These are phyloP conservation scores for Diabrotica virgifera DNA, from an alignment of 1,140 invertebrate species.

Conservation along the genomic window DNA sequence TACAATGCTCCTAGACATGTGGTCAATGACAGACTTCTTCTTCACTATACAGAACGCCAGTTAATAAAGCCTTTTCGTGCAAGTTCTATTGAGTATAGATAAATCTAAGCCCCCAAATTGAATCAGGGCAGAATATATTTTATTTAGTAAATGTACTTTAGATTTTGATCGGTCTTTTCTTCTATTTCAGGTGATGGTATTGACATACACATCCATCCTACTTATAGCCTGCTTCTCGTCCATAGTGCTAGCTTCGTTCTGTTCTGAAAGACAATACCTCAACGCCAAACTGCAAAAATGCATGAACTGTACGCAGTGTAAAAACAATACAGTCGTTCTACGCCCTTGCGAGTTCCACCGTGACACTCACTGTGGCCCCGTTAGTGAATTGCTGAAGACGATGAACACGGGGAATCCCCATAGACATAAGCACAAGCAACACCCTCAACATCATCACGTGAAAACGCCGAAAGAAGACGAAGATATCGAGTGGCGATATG, in stretches of 20 bases:
- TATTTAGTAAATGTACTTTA: too few species aligned
- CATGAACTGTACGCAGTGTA: constrained; percentile 61
- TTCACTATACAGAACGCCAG: too few species aligned
- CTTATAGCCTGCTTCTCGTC: constrained; percentile 30
- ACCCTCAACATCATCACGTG: constrained; percentile 33
- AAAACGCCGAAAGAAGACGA: constrained; percentile 17
- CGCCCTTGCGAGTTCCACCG: constrained; percentile 62
- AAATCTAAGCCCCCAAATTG: too few species aligned
- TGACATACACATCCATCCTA: constrained; percentile 30
- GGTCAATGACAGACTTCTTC: too few species aligned
- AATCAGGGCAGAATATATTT: too few species aligned
- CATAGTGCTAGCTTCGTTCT: constrained; percentile 35
- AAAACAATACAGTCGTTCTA: constrained; percentile 53
- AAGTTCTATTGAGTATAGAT: too few species aligned
- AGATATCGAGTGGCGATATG: constrained; percentile 14
- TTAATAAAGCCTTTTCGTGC: too few species aligned
- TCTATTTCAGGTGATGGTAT: constrained; percentile 42
- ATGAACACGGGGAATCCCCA: constrained; percentile 36
- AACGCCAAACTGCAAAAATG: constrained; percentile 55
- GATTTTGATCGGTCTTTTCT: not conserved
- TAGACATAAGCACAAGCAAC: constrained; percentile 38
- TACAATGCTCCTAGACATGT: too few species aligned
- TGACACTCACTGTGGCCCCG: constrained; percentile 62
- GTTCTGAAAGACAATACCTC: constrained; percentile 49
- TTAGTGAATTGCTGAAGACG: constrained; percentile 52